Evolutionary conservation across 2,113 vertebrate genomes (phyloP).

Genomic region (Plecturocebus donacophilus): DNA sequence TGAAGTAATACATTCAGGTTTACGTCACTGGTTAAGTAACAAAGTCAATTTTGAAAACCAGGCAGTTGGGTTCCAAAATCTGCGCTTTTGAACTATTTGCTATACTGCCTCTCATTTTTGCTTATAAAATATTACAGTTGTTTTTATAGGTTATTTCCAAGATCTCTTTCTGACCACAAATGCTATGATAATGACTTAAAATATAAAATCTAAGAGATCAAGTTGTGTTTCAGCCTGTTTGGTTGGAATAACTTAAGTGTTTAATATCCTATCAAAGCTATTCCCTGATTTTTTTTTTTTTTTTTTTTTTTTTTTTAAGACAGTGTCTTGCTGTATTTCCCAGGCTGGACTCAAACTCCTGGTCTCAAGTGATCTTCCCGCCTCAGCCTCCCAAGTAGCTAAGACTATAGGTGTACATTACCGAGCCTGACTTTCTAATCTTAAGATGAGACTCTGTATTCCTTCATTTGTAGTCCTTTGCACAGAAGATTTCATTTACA

Average conservation of each 20-base stretch:
- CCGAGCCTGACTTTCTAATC: neutral
- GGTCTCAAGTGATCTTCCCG: neutral
- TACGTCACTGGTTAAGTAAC: neutral
- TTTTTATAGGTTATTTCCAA: neutral
- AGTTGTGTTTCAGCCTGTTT: neutral
- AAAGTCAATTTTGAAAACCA: neutral
- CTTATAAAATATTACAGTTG: neutral
- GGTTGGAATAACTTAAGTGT: neutral
- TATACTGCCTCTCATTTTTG: neutral
- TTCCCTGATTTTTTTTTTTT: neutral
- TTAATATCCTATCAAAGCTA: neutral
- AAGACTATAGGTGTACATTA: neutral
- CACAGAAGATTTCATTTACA: neutral
- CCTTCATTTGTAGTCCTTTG: neutral
- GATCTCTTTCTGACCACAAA: neutral
- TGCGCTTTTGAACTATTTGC: neutral
- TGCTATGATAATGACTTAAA: neutral
- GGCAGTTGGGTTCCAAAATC: neutral
- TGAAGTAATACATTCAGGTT: neutral
- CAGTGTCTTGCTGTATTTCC: neutral
- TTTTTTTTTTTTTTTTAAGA: no score
- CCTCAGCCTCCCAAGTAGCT: neutral
- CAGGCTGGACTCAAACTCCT: neutral
- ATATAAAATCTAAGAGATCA: neutral
- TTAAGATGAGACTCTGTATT: neutral